Evolutionary conservation across 2,113 vertebrate species (phyloP).

Genomic region (Rhinolophus sinicus): DNA sequence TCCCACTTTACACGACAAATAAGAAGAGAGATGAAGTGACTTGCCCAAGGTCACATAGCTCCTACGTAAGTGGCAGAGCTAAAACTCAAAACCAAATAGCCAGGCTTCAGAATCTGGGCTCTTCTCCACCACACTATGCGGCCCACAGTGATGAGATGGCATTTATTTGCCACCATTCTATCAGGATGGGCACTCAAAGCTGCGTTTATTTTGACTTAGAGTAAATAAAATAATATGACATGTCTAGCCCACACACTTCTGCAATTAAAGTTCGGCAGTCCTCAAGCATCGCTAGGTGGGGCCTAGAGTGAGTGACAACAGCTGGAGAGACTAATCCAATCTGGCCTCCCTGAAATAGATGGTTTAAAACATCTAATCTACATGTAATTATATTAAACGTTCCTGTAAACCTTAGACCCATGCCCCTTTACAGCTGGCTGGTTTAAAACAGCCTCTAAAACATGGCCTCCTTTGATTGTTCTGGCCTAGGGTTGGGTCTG

Average conservation of each 20-base stretch:
- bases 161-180: not conserved
- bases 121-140: not conserved
- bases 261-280: not conserved
- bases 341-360: not conserved
- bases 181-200: too few species aligned
- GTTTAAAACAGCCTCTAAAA: not conserved
- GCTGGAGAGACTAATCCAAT: not conserved
- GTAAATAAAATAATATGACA: not conserved
- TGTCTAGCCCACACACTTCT: not conserved
- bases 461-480: not conserved
- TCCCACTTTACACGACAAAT: not conserved
- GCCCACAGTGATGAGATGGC: not conserved
- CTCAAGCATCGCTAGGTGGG: not conserved
- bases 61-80: not conserved
- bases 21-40: not conserved
- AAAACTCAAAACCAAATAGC: not conserved
- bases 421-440: not conserved
- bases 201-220: not conserved
- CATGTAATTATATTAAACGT: not conserved
- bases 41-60: not conserved
- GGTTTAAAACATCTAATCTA: not conserved
- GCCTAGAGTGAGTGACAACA: not conserved
- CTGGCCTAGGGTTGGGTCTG: not conserved
- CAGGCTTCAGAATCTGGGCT: not conserved
- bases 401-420: not conserved